Conservation (phyloP, 2,888 invertebrate genomes). For the Archips xylosteana region DNA sequence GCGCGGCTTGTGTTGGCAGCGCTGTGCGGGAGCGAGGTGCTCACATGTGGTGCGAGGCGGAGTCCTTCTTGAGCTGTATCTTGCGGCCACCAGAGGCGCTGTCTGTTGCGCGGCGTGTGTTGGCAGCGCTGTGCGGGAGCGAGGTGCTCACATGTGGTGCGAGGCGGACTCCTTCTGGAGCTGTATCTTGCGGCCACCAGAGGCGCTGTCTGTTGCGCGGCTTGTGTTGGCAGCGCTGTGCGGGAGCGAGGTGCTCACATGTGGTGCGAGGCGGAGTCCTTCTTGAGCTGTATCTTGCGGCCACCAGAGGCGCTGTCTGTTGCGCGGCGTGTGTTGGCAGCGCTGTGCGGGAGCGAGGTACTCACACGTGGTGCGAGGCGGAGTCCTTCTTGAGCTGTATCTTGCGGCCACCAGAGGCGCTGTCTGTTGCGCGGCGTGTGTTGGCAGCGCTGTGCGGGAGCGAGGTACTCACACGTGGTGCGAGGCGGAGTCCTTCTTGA, state of each 20-base stretch:
- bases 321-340: conserved; percentile 87
- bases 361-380: conserved; percentile 89
- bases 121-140: no score
- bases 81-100: conserved; percentile 98
- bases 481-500: conserved; percentile 95
- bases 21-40: background rate
- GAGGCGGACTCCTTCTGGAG: conserved; percentile 95
- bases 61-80: conserved; percentile 96
- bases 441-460: no score
- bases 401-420: conserved; percentile 97
- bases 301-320: conserved; percentile 99
- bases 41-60: conserved; percentile 90
- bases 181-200: conserved; percentile 98
- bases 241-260: conserved; percentile 67
- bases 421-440: conserved; percentile 95
- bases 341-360: background rate
- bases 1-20: conserved; percentile 86
- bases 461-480: conserved; percentile 84
- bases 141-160: conserved; percentile 85
- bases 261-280: conserved; percentile 92
- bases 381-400: conserved; percentile 97
- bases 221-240: conserved; percentile 57
- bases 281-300: conserved; percentile 96
- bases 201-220: conserved; percentile 97
- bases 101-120: conserved; percentile 94